Base-by-base conservation (phyloP, 64 coral and sea anemone species). In the Montipora cactus region DNA sequence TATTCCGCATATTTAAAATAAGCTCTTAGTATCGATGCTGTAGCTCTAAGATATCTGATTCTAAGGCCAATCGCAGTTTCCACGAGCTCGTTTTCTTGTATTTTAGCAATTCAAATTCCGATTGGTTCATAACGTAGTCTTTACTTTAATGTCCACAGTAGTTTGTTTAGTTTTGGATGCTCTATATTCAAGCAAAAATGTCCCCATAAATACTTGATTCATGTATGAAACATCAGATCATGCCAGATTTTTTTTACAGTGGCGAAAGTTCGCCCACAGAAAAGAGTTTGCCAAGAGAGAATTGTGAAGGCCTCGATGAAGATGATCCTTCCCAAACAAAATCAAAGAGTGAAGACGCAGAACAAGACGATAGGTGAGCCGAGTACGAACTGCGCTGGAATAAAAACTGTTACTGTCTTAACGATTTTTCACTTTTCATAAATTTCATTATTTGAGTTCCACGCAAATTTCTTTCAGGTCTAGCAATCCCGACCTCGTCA, bases 191-290 rank as follows among this genome's bases (percentile, higher is more conserved):
- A 37, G 37, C 37, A 37, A 2, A 37, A 37, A 37, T 37, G 37
- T 37, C 37, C 37, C 37, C 37, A 37, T 37, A 37, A 37, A 37
- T 37, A 37, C 37, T 2, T 37, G 37, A 37, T 37, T 37, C 52
- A 55, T 55, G 52, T 55, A 55, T 55, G 52, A 55, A 55, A 55
- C 10, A 10, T 55, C 10, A 5, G 5, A 5, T 55, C 7, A 45
- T 7, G 8, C 74, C 6, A 46, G 16, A 10, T 72, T 53, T 5
- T 84, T 72, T 47, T 92, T 76, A 11, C 80, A 98, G 96, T 92
- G 80, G 96, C 81, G 93, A 98, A 66, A 95, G 88, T 67, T 98
- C 96, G 28, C 96, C 96, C 69, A 89, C 62, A n/a, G 64, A 47
- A 0, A 92, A 86, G 88, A 92, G 89, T 59, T 83, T 89, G 21